These are phyloP conservation scores for Apodemia zela DNA, from an alignment of 2,888 invertebrate species.

Conservation along the genomic window DNA sequence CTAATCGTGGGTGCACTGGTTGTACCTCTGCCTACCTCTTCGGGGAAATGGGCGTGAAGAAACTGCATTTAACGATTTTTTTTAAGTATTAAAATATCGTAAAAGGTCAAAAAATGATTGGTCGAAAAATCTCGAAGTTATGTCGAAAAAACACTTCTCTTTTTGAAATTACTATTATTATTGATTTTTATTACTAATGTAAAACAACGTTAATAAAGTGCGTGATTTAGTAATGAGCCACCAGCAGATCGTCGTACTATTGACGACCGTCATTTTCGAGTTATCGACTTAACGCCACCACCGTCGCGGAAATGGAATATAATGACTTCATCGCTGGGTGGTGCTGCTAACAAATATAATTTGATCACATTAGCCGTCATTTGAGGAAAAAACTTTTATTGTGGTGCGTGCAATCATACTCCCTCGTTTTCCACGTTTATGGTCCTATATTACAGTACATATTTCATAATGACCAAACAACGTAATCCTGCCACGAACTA, in stretches of 20 bases:
- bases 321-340: constrained; percentile 73
- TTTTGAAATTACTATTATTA: too few species aligned
- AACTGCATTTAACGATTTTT: too few species aligned
- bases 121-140: too few species aligned
- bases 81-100: too few species aligned
- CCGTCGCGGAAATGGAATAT: constrained; percentile 72
- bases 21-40: too few species aligned
- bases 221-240: constrained; percentile 65
- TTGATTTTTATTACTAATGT: too few species aligned
- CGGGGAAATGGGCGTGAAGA: too few species aligned
- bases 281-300: constrained; percentile 70
- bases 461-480: constrained; percentile 10
- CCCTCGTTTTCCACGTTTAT: constrained; percentile 20
- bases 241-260: constrained; percentile 57
- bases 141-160: too few species aligned
- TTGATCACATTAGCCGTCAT: constrained; percentile 67
- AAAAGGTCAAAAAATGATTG: too few species aligned
- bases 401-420: constrained; percentile 33
- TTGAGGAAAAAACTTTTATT: constrained; percentile 52
- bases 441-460: constrained; percentile 15
- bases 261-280: constrained; percentile 74
- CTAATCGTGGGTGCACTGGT: too few species aligned
- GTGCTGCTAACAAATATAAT: constrained; percentile 65
- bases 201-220: neutral
- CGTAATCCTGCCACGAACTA: constrained; percentile 2